Evolutionary conservation across 2,888 invertebrate genomes (phyloP).

Genomic region (Eupithecia vulgata): DNA sequence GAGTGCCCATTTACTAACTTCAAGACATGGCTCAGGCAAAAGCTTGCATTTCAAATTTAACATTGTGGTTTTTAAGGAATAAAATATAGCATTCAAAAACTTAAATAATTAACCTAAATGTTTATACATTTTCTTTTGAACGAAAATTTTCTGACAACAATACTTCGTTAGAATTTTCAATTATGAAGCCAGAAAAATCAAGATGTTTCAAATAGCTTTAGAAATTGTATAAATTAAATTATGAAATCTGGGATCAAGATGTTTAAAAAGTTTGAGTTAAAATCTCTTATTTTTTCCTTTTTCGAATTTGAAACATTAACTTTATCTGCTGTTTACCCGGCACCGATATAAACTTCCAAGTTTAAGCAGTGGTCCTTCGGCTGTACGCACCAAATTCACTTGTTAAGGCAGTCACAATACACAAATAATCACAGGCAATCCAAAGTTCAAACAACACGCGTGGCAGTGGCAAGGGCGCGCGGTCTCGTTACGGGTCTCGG

Average conservation of each 20-base stretch:
- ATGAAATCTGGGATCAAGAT: background rate
- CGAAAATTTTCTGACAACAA: background rate
- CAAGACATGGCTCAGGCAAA: slow-evolving; percentile 5
- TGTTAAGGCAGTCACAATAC: slow-evolving; percentile 45
- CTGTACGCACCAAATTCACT: slow-evolving; percentile 6
- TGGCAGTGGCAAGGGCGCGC: slow-evolving; percentile 59
- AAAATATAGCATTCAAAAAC: background rate
- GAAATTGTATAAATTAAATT: background rate
- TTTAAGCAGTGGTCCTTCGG: background rate
- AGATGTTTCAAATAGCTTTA: background rate
- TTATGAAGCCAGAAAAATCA: slow-evolving; percentile 1
- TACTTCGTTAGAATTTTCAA: slow-evolving; percentile 8
- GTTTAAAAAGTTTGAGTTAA: background rate
- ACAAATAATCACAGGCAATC: slow-evolving; percentile 53
- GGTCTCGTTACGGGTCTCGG: slow-evolving; percentile 65
- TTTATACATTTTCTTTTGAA: background rate
- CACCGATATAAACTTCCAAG: background rate
- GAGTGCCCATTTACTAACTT: background rate
- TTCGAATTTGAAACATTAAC: background rate
- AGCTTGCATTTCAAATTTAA: slow-evolving; percentile 26
- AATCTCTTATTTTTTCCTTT: background rate
- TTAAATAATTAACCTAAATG: background rate
- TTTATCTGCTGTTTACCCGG: background rate
- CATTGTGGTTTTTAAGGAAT: background rate
- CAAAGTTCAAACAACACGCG: slow-evolving; percentile 47